Conservation (phyloP, 2,797 vertebrate species). For the Lacerta bilineata region DNA sequence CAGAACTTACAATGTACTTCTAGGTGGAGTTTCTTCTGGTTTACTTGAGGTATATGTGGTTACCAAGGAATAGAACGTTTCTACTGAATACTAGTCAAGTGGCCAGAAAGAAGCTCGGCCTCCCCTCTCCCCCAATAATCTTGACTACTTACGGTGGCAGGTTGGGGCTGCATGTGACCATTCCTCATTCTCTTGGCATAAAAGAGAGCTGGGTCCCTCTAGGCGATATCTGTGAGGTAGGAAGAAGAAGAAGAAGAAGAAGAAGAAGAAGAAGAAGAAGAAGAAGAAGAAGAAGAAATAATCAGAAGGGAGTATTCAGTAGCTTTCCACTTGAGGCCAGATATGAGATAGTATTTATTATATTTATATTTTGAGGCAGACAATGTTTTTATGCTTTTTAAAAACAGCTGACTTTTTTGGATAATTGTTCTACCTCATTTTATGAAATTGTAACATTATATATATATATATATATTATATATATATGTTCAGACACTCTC, state of each 20-base stretch:
- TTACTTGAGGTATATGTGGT: background rate
- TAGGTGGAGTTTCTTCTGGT: background rate
- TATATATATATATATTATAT: too few relatives aligned
- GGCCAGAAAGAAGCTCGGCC: background rate
- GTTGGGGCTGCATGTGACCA: slow-evolving; percentile 85
- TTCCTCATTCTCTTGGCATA: slow-evolving; percentile 83
- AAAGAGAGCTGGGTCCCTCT: slow-evolving; percentile 82
- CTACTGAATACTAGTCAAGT: background rate
- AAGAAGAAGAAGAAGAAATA: background rate
- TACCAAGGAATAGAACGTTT: background rate
- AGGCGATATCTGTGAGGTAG: slow-evolving; percentile 77
- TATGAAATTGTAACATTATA: too few relatives aligned
- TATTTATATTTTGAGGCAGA: too few relatives aligned
- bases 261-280: slow-evolving; percentile 6
- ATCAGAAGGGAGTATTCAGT: slow-evolving; percentile 24
- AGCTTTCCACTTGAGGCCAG: background rate
- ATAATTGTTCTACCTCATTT: too few relatives aligned
- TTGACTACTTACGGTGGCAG: slow-evolving; percentile 82
- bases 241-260: background rate
- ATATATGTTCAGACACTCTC: too few relatives aligned
- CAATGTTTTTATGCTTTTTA: too few relatives aligned
- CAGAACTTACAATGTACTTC: background rate
- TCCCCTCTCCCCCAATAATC: background rate
- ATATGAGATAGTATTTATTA: background rate
- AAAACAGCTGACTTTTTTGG: too few relatives aligned